Base-by-base conservation (phyloP, 2,888 invertebrate genomes). In the Spilosoma lubricipeda region DNA sequence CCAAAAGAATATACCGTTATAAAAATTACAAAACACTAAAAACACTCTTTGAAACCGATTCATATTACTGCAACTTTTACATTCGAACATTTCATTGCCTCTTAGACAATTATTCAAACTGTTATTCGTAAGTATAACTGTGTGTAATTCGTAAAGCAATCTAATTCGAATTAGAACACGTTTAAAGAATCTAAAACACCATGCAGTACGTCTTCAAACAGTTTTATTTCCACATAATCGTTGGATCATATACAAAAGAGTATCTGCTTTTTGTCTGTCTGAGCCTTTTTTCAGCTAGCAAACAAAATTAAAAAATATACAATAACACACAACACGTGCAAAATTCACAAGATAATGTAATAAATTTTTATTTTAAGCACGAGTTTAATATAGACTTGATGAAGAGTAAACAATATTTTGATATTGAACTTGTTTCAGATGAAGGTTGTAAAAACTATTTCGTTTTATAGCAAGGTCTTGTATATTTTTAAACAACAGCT, bases 191-290 rank as follows among this genome's bases (percentile, higher is more conserved):
- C 8, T 56, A n/a, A 36, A 69, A 36, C 9, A 18, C 18, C 36
- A n/a, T 3, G 13, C 23, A n/a, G 5, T 36, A 8, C 27, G 33
- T 69, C 69, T 69, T 69, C 18, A 36, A 69, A 56, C 52, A 56
- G 52, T 56, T 69, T 56, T 69, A 30, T 48, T 69, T 36, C 33
- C 7, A 52, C 52, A 52, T 36, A 36, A 52, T 48, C 33, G 68
- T 69, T 52, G 20, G 52, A 69, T 33, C 36, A 52, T 52, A 33
- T 56, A 69, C 52, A 69, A 52, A 48, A 52, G 52, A 36, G 68
- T 52, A 52, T 69, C 68, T 69, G 68, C 7, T 69, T 69, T 56
- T 36, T 33, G n/a, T 69, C 56, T 69, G 36, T 56, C 36, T 23
- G 23, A n/a, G 3, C 36, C 23, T 36, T 36, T 69, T 56, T 30